Evolutionary conservation across 2,888 invertebrate genomes (phyloP).

Genomic region (Cetonia aurata): DNA sequence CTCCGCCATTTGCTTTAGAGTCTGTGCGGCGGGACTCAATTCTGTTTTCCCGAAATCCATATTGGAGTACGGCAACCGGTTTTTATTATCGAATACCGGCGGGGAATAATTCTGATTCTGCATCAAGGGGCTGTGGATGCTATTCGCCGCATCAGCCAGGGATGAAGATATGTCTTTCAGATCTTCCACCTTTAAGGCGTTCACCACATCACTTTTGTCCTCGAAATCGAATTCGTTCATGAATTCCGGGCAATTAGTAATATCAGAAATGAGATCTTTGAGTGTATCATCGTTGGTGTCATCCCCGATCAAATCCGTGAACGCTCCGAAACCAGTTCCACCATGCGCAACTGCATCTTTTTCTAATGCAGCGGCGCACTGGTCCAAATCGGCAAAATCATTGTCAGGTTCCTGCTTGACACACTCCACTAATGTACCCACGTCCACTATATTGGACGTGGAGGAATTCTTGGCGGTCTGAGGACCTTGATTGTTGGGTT

Average conservation of each 20-base stretch:
- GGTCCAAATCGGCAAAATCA: slow-evolving; percentile 88
- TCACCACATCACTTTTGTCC: slow-evolving; percentile 64
- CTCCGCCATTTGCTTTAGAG: slow-evolving; percentile 96
- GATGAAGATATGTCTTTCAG: slow-evolving; percentile 57
- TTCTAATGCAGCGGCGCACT: slow-evolving; percentile 87
- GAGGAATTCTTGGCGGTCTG: slow-evolving; percentile 63
- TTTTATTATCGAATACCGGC: slow-evolving; percentile 61
- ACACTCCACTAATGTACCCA: slow-evolving; percentile 80
- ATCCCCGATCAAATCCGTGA: slow-evolving; percentile 86
- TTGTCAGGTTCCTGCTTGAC: slow-evolving; percentile 77
- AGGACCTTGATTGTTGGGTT: slow-evolving; percentile 12
- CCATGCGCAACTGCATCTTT: slow-evolving; percentile 83
- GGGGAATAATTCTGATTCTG: slow-evolving; percentile 62
- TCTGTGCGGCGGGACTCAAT: slow-evolving; percentile 93
- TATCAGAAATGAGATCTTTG: slow-evolving; percentile 89
- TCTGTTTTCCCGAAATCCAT: slow-evolving; percentile 70
- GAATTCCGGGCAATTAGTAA: slow-evolving; percentile 86
- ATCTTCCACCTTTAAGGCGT: slow-evolving; percentile 62
- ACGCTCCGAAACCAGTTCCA: slow-evolving; percentile 80
- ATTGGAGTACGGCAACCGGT: slow-evolving; percentile 46
- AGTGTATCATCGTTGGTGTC: slow-evolving; percentile 87
- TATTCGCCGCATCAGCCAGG: slow-evolving; percentile 50
- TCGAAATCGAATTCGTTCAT: slow-evolving; percentile 87
- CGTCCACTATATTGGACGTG: slow-evolving; percentile 44
- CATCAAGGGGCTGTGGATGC: slow-evolving; percentile 59